phyloP scores from a whole-genome alignment of 2,113 vertebrate genomes.

The Dissostichus mawsoni region DNA sequence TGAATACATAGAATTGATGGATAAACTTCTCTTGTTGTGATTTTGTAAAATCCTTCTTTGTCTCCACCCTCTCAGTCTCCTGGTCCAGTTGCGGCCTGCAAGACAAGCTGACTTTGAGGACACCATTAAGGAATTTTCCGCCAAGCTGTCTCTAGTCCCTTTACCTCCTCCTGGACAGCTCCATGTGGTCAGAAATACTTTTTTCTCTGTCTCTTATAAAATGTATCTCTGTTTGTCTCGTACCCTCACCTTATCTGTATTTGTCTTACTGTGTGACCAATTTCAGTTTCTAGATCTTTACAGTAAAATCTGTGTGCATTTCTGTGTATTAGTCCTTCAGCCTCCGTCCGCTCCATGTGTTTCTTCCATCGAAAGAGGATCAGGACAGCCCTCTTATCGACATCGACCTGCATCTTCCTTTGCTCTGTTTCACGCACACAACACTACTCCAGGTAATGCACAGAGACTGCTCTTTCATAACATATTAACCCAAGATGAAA shows the following conservation, averaged over 20 bases:
- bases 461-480: not conserved
- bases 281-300: not conserved
- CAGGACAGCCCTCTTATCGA: slow-evolving; percentile 90
- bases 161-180: slow-evolving; percentile 93
- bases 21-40: not conserved
- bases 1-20: not conserved
- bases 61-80: slow-evolving; percentile 79
- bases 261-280: slow-evolving; percentile 1
- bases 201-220: not conserved
- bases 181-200: slow-evolving; percentile 89
- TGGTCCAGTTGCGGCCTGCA: slow-evolving; percentile 86
- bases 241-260: not conserved
- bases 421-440: slow-evolving; percentile 91
- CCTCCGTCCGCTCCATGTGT: slow-evolving; percentile 91
- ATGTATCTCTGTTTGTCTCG: not conserved
- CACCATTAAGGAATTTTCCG: slow-evolving; percentile 92
- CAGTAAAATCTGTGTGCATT: slow-evolving; percentile 1
- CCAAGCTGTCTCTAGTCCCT: slow-evolving; percentile 92
- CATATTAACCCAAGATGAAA: not conserved
- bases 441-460: slow-evolving; percentile 90
- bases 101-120: slow-evolving; percentile 88
- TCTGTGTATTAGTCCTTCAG: slow-evolving; percentile 85
- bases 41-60: not conserved
- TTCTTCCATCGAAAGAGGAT: slow-evolving; percentile 91
- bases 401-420: slow-evolving; percentile 93